Base-by-base conservation (phyloP, 2,797 vertebrate species). In the Percopsis omiscomaycus region DNA sequence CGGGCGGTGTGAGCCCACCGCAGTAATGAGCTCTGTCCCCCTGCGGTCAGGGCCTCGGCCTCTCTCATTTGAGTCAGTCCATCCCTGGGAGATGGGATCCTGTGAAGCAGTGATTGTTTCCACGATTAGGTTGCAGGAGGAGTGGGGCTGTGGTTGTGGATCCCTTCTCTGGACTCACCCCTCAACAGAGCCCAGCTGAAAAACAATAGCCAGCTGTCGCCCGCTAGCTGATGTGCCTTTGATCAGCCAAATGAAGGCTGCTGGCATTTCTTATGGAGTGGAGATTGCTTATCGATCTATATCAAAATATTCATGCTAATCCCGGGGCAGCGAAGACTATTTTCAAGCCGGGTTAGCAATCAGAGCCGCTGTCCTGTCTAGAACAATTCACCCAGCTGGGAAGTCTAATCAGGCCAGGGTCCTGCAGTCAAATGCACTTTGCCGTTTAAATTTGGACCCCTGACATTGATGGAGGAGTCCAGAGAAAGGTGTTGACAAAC, bases 251-350 rank as follows among this genome's bases (percentile, higher is more conserved):
- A 97, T 98, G 96, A 99, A 97, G 95, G 95, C 95, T 94, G 95
- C 94, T 97, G 96, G 95, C 96, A 95, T 98, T 98, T 98, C 95
- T 97, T 95, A 98, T 96, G 95, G 96, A 94, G 95, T 96, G 97
- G 97, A 98, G 97, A 99, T 99, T 99, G 97, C 96, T 98, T 99
- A 99, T 99, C 96, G 96, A 99, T 99, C 96, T 98, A 96, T 98
- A 98, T 99, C 94, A 98, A 98, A 99, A 99, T 99, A 99, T 99
- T 96, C 97, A 99, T 97, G 96, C 94, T 98, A 99, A 98, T 99
- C 96, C 92, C 80, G 59, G 27, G 89, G 92, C 93, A 94, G 92
- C 91, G 85, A 88, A 94, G 95, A 96, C 95, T 96, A 96, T 97
- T 98, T 97, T 95, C 97, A 94, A 97, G 95, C 93, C 86, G 93